A percentile compares a stretch with the other conserved stretches of the same genome.
These are phyloP conservation scores for Gadopsis marmoratus DNA, from an alignment of 2,797 vertebrate genomes.

Conservation along the genomic window DNA sequence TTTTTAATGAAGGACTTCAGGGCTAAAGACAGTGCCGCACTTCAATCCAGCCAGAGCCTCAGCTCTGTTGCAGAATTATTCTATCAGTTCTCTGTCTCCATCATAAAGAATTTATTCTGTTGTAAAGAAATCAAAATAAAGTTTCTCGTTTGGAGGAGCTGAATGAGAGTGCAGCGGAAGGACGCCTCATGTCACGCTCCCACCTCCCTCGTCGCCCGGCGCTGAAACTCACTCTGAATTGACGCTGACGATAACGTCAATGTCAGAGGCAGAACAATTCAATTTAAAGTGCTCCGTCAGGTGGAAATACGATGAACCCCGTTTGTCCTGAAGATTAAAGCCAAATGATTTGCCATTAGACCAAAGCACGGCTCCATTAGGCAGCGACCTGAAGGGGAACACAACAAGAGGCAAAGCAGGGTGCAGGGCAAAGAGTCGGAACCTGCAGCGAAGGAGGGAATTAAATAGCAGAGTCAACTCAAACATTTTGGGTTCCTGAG, in stretches of 20 bases:
- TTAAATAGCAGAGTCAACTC: neutral
- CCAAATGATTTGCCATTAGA: constrained; percentile 13
- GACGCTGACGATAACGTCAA: constrained; percentile 25
- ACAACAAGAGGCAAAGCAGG: neutral
- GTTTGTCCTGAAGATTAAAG: constrained; percentile 24
- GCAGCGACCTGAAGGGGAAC: neutral
- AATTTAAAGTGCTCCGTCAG: constrained; percentile 29
- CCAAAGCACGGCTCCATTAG: neutral
- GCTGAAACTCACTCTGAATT: constrained; percentile 29
- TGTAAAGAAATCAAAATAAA: constrained; percentile 26
- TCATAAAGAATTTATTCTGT: constrained; percentile 36
- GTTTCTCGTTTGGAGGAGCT: constrained; percentile 37
- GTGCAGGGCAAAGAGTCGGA: neutral
- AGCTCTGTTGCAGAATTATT: constrained; percentile 50
- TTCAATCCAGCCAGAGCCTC: constrained; percentile 23
- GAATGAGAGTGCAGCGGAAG: constrained; percentile 39
- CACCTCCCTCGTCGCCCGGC: constrained; percentile 30
- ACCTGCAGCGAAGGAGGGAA: too few species aligned
- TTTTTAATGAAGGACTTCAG: constrained; percentile 59
- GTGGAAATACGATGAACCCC: constrained; percentile 47
- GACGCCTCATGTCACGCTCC: constrained; percentile 46
- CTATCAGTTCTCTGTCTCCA: constrained; percentile 39
- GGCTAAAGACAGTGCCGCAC: constrained; percentile 42
- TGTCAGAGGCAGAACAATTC: constrained; percentile 18
- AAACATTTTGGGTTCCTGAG: neutral